Evolutionary conservation across 2,113 vertebrate species (phyloP).

Genomic region (Himantopus leucocephalus): DNA sequence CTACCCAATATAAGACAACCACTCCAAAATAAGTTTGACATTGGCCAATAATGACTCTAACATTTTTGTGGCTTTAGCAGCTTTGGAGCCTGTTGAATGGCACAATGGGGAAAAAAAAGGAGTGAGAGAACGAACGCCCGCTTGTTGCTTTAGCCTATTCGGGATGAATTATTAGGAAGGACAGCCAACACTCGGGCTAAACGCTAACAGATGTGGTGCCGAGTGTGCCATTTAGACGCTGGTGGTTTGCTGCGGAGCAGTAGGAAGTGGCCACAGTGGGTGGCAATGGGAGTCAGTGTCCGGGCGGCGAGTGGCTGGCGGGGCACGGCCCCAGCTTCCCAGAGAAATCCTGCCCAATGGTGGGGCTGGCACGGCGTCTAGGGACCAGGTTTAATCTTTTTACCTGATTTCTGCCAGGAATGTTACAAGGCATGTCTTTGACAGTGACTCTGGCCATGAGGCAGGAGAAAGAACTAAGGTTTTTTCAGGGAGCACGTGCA

Average conservation of each 20-base stretch:
- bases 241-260: not conserved
- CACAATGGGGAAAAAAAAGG: slow-evolving; percentile 28
- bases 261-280: not conserved
- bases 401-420: not conserved
- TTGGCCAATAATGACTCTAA: slow-evolving; percentile 72
- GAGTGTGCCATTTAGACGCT: not conserved
- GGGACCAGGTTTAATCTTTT: fast-evolving
- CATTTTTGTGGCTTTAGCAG: slow-evolving; percentile 75
- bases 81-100: slow-evolving; percentile 54
- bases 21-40: slow-evolving; percentile 75
- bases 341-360: not conserved
- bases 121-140: not conserved
- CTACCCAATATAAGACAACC: slow-evolving; percentile 63
- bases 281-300: not conserved
- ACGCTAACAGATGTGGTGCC: not conserved
- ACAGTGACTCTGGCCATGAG: not conserved
- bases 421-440: not conserved
- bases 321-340: not conserved
- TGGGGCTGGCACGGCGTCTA: not conserved
- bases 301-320: not conserved
- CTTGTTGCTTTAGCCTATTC: not conserved
- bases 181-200: slow-evolving; percentile 3
- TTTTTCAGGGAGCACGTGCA: fast-evolving
- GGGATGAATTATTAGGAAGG: slow-evolving; percentile 58
- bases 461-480: not conserved